phyloP scores from a whole-genome alignment of 2,797 vertebrate genomes.

The Falco peregrinus region DNA sequence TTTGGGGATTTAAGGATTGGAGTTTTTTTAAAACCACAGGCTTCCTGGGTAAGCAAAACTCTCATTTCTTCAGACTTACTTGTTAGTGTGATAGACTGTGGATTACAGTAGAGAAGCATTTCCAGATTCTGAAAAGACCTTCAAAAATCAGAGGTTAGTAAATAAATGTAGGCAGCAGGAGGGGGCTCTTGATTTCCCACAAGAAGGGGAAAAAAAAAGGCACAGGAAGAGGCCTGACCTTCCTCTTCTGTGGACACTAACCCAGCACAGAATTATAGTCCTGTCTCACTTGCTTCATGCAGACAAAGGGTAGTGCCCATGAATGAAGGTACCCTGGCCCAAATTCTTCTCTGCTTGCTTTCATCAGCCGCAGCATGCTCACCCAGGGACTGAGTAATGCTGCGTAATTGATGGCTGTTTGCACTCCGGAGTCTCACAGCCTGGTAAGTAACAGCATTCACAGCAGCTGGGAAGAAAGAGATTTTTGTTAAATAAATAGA shows the following conservation, averaged over 20 bases:
- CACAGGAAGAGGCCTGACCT: background rate
- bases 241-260: background rate
- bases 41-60: background rate
- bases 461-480: background rate
- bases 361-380: background rate
- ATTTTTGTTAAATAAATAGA: background rate
- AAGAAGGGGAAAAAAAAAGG: background rate
- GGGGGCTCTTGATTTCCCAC: background rate
- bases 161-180: background rate
- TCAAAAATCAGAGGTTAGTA: background rate
- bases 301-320: background rate
- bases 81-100: background rate
- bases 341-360: background rate
- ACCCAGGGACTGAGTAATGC: background rate
- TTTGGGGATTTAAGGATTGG: background rate
- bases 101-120: background rate
- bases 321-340: background rate
- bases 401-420: background rate
- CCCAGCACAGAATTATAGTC: background rate
- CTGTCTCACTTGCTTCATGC: background rate
- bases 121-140: background rate
- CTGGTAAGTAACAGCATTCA: background rate
- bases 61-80: background rate
- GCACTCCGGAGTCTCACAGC: background rate
- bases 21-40: background rate